These are phyloP conservation scores for Harmothoe impar DNA, from an alignment of 2,888 invertebrate species.

Conservation along the genomic window DNA sequence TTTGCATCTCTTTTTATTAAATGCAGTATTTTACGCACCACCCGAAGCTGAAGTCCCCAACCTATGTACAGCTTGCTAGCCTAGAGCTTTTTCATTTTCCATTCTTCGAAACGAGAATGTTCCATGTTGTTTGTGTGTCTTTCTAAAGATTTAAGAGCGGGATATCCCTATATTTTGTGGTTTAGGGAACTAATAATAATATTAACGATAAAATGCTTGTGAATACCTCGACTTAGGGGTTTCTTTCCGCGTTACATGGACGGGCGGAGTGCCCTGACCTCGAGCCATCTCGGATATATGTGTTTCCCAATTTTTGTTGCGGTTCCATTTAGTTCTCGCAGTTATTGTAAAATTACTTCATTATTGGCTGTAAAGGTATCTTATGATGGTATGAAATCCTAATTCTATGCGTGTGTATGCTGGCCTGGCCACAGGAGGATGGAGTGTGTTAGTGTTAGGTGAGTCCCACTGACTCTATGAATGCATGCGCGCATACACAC, in stretches of 20 bases:
- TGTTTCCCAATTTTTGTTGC: constrained; percentile 30
- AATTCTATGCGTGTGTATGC: constrained; percentile 36
- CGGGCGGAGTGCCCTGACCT: not conserved
- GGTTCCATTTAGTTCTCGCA: constrained; percentile 27
- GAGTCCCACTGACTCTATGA: not conserved
- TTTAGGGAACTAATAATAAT: constrained; percentile 24
- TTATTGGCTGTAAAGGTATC: constrained; percentile 18
- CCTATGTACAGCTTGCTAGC: constrained; percentile 55
- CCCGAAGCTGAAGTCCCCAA: not conserved
- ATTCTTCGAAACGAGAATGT: constrained; percentile 44
- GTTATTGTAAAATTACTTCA: constrained; percentile 19
- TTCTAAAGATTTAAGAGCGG: constrained; percentile 13
- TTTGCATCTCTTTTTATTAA: constrained; percentile 57
- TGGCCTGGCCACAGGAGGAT: not conserved
- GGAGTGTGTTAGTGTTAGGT: not conserved
- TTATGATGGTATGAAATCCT: constrained; percentile 46
- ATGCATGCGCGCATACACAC: not conserved
- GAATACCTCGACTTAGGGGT: constrained; percentile 40
- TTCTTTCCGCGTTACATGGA: not conserved
- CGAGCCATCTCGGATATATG: constrained; percentile 7
- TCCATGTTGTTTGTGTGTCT: constrained; percentile 45
- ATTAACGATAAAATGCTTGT: constrained; percentile 29
- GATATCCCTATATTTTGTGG: constrained; percentile 50
- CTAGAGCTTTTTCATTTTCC: constrained; percentile 47
- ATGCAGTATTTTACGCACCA: constrained; percentile 53